These are phyloP conservation scores for Noctua pronuba DNA, from an alignment of 2,888 invertebrate species.

Conservation along the genomic window DNA sequence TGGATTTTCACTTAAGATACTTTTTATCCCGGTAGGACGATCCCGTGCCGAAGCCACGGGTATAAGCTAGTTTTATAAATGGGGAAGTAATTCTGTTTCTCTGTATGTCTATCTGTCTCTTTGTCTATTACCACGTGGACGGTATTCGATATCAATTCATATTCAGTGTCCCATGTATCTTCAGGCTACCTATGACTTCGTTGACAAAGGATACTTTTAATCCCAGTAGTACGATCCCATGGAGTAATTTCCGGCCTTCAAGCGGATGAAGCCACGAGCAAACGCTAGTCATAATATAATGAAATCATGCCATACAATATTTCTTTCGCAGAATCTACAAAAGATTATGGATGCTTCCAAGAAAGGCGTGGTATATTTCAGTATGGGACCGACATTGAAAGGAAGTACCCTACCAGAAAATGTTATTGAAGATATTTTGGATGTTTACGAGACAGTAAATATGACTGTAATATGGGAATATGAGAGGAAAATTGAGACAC, in stretches of 20 bases:
- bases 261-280: neutral
- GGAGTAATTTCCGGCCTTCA: neutral
- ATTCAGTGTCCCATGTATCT: neutral
- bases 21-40: no score
- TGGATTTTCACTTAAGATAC: no score
- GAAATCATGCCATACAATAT: neutral
- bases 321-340: conserved; percentile 75
- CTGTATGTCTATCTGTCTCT: neutral
- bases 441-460: conserved; percentile 79
- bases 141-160: neutral
- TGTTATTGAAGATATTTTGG: conserved; percentile 73
- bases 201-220: neutral
- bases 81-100: neutral
- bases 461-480: conserved; percentile 87
- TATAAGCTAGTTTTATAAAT: neutral
- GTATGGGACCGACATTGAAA: conserved; percentile 82
- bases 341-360: conserved; percentile 79
- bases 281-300: conserved; percentile 5
- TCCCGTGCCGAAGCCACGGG: no score
- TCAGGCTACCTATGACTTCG: neutral
- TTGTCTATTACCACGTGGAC: neutral
- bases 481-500: conserved; percentile 74
- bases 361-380: conserved; percentile 85
- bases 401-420: conserved; percentile 74
- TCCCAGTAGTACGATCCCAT: no score